Evolutionary conservation across 2,888 invertebrate genomes (phyloP).

Genomic region (Drosophila testacea): DNA sequence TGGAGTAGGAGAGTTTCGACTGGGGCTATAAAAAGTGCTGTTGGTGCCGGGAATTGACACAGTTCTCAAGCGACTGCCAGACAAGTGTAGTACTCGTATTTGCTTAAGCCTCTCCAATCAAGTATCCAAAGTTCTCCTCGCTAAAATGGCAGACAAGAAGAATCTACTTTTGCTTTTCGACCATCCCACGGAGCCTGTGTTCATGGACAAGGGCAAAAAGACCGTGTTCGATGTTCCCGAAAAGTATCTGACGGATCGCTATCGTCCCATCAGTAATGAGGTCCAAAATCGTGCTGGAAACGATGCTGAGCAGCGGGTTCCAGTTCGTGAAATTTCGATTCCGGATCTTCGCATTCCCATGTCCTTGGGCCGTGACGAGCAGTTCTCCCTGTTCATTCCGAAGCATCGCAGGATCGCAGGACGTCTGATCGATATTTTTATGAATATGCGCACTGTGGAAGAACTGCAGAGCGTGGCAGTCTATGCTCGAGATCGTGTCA

Average conservation of each 20-base stretch:
- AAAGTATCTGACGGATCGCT: slow-evolving; percentile 87
- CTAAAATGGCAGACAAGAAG: slow-evolving; percentile 85
- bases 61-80: slow-evolving; percentile 56
- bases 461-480: slow-evolving; percentile 89
- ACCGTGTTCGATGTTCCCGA: slow-evolving; percentile 88
- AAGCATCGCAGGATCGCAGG: slow-evolving; percentile 89
- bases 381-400: slow-evolving; percentile 91
- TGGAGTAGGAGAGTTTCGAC: background rate
- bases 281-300: slow-evolving; percentile 87
- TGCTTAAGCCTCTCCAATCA: background rate
- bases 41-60: slow-evolving; percentile 25
- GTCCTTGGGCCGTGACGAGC: slow-evolving; percentile 88
- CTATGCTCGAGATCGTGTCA: slow-evolving; percentile 90
- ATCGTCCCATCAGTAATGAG: slow-evolving; percentile 85
- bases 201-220: slow-evolving; percentile 90
- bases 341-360: slow-evolving; percentile 88
- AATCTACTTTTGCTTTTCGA: slow-evolving; percentile 90
- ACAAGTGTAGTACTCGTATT: slow-evolving; percentile 17
- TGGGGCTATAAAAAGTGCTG: slow-evolving; percentile 59
- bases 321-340: slow-evolving; percentile 87
- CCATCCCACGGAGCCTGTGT: slow-evolving; percentile 91
- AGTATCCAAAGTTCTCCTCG: too few relatives aligned
- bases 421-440: slow-evolving; percentile 89
- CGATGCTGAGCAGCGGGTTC: slow-evolving; percentile 86
- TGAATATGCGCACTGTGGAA: slow-evolving; percentile 90